phyloP scores from a whole-genome alignment of 92 coral and sea anemone genomes.

The Isaurus tuberculatus region DNA sequence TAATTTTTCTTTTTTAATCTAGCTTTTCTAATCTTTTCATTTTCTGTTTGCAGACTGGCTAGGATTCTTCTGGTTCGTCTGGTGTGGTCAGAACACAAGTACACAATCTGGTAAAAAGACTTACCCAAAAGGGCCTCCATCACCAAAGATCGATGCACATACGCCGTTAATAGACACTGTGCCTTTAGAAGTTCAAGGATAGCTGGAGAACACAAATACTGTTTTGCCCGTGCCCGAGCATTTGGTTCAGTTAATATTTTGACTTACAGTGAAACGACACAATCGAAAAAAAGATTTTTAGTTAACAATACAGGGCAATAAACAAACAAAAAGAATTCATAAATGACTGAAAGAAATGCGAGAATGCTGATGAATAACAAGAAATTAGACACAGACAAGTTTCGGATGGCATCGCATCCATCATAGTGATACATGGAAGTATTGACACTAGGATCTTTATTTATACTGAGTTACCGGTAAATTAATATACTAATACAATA shows the following conservation, averaged over 20 bases:
- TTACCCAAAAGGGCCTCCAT: constrained; percentile 59
- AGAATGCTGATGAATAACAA: too few species aligned
- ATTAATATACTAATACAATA: too few species aligned
- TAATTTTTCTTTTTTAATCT: not conserved
- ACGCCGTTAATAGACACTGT: constrained; percentile 79
- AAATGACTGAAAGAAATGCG: too few species aligned
- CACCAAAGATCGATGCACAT: constrained; percentile 80
- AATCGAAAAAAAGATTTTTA: too few species aligned
- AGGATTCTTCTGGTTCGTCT: constrained; percentile 90
- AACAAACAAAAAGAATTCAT: too few species aligned
- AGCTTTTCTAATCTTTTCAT: not conserved
- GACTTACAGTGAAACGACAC: too few species aligned
- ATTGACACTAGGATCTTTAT: too few species aligned
- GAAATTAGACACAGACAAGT: too few species aligned
- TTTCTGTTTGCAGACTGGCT: constrained; percentile 73
- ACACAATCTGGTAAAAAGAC: constrained; percentile 51
- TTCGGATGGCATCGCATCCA: too few species aligned
- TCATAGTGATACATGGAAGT: too few species aligned
- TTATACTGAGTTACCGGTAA: too few species aligned
- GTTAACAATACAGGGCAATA: too few species aligned
- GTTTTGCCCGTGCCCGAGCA: not conserved
- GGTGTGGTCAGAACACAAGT: constrained; percentile 84
- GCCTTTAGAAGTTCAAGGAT: constrained; percentile 84
- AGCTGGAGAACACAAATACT: not conserved
- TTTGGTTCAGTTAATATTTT: not conserved